These are phyloP conservation scores for Danio aesculapii DNA, from an alignment of 2,797 vertebrate genomes.

Conservation along the genomic window DNA sequence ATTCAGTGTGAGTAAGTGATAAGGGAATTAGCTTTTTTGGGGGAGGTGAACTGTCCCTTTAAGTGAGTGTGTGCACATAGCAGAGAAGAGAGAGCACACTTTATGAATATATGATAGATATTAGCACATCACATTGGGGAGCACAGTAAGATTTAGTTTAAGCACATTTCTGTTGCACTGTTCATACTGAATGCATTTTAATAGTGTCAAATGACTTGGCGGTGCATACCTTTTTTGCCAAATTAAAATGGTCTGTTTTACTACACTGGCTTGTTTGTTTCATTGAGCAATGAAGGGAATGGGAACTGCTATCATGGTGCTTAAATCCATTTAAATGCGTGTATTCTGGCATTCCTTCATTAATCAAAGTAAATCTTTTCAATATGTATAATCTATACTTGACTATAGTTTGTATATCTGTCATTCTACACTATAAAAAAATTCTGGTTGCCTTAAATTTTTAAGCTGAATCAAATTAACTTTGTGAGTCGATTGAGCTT, in stretches of 20 bases:
- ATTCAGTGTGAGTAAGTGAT: no score
- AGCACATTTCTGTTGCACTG: constrained; percentile 83
- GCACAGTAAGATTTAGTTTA: constrained; percentile 71
- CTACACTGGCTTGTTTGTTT: constrained; percentile 66
- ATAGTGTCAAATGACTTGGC: constrained; percentile 76
- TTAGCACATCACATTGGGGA: constrained; percentile 77
- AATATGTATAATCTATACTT: neutral
- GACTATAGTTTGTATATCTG: neutral
- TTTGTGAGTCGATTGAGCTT: no score
- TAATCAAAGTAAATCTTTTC: neutral
- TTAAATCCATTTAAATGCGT: neutral
- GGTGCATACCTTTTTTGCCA: constrained; percentile 83
- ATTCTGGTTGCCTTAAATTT: no score
- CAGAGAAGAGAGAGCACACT: constrained; percentile 43
- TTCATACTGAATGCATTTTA: constrained; percentile 75
- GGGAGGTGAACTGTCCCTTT: neutral
- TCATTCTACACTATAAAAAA: no score
- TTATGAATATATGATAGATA: constrained; percentile 76
- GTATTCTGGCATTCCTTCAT: neutral
- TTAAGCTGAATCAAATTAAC: no score
- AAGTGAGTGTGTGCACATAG: constrained; percentile 30
- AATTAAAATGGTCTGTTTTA: constrained; percentile 78
- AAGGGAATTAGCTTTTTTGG: no score
- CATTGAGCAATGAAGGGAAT: constrained; percentile 21
- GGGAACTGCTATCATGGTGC: neutral